phyloP scores from a whole-genome alignment of 2,113 vertebrate genomes.

The Corynorhinus townsendii region DNA sequence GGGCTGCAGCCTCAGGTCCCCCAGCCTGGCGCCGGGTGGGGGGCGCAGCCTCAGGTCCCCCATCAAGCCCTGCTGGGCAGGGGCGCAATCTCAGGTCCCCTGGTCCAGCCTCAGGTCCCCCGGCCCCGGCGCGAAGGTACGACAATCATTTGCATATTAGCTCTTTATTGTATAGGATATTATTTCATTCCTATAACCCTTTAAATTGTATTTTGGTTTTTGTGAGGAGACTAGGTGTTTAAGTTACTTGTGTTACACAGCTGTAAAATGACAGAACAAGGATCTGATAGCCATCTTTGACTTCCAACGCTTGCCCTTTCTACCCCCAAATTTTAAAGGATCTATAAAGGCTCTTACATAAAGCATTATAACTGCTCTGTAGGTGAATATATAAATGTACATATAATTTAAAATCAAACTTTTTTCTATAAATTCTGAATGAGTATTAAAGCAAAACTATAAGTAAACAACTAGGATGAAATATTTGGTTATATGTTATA shows the following conservation, averaged over 20 bases:
- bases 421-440: not conserved
- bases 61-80: too few relatives aligned
- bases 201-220: not conserved
- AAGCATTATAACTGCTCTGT: not conserved
- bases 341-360: not conserved
- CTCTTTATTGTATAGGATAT: too few relatives aligned
- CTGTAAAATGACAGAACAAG: not conserved
- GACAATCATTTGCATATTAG: too few relatives aligned
- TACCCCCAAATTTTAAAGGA: not conserved
- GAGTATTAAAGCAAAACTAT: not conserved
- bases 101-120: too few relatives aligned
- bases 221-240: not conserved
- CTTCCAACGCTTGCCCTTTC: not conserved
- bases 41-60: too few relatives aligned
- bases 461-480: not conserved
- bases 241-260: not conserved
- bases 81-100: too few relatives aligned
- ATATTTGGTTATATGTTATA: not conserved
- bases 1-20: too few relatives aligned
- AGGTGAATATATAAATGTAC: not conserved
- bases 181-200: not conserved
- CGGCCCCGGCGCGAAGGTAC: fast-evolving
- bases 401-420: not conserved
- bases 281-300: not conserved
- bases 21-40: too few relatives aligned